Percentiles rank a stretch among this genome's conserved stretches.
phyloP scores from a whole-genome alignment of 2,888 invertebrate species.

The Thymelicus lineola region DNA sequence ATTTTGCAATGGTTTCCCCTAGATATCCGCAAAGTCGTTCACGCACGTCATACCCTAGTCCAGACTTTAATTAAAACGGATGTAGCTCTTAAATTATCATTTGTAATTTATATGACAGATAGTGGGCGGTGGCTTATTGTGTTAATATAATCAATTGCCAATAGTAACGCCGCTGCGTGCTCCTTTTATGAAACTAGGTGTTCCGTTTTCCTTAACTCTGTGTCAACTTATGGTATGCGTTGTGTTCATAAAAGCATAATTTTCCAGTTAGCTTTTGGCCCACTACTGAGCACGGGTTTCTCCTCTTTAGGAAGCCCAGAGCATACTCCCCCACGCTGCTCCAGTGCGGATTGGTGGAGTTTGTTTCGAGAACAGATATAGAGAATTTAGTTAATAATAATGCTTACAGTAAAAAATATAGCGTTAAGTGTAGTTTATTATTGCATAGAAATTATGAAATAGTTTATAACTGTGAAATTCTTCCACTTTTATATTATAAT shows the following conservation, averaged over 20 bases:
- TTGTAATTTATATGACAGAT: conserved; percentile 64
- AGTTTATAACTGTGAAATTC: too few relatives aligned
- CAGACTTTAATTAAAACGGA: conserved; percentile 74
- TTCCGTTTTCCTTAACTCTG: not conserved
- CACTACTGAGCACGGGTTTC: too few relatives aligned
- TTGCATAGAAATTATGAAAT: too few relatives aligned
- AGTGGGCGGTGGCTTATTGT: conserved; percentile 61
- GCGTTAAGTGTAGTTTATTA: too few relatives aligned
- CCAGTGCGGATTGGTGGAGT: too few relatives aligned
- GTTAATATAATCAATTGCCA: conserved; percentile 43
- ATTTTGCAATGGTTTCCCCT: conserved; percentile 13
- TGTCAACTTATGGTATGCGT: too few relatives aligned
- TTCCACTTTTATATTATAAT: too few relatives aligned
- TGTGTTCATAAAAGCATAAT: not conserved
- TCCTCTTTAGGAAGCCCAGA: too few relatives aligned
- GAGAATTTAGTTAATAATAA: too few relatives aligned
- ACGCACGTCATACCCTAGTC: conserved; percentile 50
- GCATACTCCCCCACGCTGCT: too few relatives aligned
- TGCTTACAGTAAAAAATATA: too few relatives aligned
- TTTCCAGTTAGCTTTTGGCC: not conserved
- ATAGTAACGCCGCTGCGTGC: conserved; percentile 34
- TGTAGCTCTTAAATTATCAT: conserved; percentile 70
- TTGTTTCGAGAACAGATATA: too few relatives aligned
- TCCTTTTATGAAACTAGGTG: conserved; percentile 25
- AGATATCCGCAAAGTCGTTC: conserved; percentile 58